Conservation (phyloP, 2,888 invertebrate genomes). For the Zygaena filipendulae region DNA sequence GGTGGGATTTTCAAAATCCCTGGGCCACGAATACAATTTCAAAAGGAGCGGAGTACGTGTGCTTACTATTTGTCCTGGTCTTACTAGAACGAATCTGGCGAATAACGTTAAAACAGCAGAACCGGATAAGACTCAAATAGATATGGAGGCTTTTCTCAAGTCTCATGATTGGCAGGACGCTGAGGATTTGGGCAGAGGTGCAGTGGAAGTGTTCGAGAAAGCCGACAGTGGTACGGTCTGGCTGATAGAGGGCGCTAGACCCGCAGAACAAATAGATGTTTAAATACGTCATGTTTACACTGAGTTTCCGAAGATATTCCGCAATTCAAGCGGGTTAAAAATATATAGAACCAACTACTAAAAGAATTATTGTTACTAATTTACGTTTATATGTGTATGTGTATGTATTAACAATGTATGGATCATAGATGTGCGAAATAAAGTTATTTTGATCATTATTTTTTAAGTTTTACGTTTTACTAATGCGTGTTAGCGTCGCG, state of each 20-base stretch:
- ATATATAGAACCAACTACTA: too few relatives aligned
- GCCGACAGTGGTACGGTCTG: slow-evolving; percentile 64
- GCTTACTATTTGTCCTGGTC: slow-evolving; percentile 64
- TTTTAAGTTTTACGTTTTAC: too few relatives aligned
- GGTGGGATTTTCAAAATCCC: slow-evolving; percentile 56
- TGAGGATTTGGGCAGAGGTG: slow-evolving; percentile 30
- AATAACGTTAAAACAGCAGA: slow-evolving; percentile 15
- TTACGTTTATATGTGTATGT: too few relatives aligned
- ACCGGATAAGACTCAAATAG: slow-evolving; percentile 16
- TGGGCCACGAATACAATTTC: slow-evolving; percentile 48
- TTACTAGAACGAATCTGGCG: slow-evolving; percentile 44
- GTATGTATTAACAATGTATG: too few relatives aligned
- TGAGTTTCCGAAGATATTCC: too few relatives aligned
- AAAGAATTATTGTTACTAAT: too few relatives aligned
- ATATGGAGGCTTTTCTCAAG: slow-evolving; percentile 20
- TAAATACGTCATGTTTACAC: background rate
- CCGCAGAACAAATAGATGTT: slow-evolving; percentile 12
- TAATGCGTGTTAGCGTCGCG: too few relatives aligned
- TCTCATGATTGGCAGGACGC: slow-evolving; percentile 28
- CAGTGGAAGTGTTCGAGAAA: too few relatives aligned
- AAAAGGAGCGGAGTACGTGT: slow-evolving; percentile 58
- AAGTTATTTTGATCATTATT: too few relatives aligned
- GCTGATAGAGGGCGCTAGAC: slow-evolving; percentile 52
- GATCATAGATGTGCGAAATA: too few relatives aligned
- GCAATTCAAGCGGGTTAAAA: too few relatives aligned